These are phyloP conservation scores for Epizoanthus ramosus DNA, from an alignment of 92 coral and sea anemone genomes.

Conservation along the genomic window DNA sequence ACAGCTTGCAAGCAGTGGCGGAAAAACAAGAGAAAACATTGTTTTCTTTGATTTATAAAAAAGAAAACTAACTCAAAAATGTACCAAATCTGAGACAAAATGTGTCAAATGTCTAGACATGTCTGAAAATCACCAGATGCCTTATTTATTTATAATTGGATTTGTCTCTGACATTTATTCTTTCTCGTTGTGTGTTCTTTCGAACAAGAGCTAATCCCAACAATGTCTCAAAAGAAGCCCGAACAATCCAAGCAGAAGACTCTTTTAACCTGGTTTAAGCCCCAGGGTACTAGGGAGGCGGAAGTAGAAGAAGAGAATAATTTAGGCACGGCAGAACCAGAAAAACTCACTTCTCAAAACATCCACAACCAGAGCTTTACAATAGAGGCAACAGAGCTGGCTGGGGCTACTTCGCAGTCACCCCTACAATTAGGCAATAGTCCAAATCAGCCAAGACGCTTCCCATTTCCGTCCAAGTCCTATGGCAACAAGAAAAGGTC, in stretches of 20 bases:
- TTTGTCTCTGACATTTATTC: constrained; percentile 41
- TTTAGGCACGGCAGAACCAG: background rate
- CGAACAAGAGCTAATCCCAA: constrained; percentile 37
- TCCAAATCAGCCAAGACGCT: constrained; percentile 59
- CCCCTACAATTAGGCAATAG: constrained; percentile 41
- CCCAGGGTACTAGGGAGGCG: constrained; percentile 50
- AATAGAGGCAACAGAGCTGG: no score
- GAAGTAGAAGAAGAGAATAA: constrained; percentile 36
- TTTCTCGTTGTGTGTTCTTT: constrained; percentile 42
- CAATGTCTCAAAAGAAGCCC: constrained; percentile 45
- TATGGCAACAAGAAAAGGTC: constrained; percentile 62
- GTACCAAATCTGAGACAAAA: constrained; percentile 16
- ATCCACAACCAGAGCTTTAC: background rate
- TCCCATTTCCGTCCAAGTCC: constrained; percentile 53
- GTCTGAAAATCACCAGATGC: constrained; percentile 31
- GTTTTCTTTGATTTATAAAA: no score
- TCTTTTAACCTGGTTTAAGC: constrained; percentile 53
- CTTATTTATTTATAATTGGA: constrained; percentile 21
- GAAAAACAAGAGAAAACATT: no score
- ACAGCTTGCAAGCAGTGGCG: no score
- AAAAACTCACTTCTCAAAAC: constrained; percentile 1
- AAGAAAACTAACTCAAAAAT: background rate
- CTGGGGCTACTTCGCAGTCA: constrained; percentile 34
- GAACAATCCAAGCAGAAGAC: constrained; percentile 52
- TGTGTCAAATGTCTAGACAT: constrained; percentile 43